Evolutionary conservation across 2,797 vertebrate genomes (phyloP).

Genomic region (Danio aesculapii): DNA sequence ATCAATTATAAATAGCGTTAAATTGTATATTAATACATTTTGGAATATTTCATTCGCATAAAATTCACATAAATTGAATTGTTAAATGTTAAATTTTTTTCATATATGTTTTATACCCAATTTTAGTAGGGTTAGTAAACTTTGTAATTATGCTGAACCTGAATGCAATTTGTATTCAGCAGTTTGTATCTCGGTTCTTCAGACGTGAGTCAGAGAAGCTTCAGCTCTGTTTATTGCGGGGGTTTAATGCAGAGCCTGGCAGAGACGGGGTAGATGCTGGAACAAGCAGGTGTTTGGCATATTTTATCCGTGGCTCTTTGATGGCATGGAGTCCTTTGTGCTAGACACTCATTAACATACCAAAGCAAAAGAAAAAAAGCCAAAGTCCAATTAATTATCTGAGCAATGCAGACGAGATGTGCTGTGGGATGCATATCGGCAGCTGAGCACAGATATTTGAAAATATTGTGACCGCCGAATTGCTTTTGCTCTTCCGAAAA

Average conservation of each 20-base stretch:
- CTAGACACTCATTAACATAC: conserved; percentile 46
- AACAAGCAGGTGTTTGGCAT: conserved; percentile 55
- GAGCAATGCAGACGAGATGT: conserved; percentile 7
- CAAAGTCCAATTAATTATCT: conserved; percentile 35
- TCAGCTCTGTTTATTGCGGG: neutral
- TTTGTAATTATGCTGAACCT: neutral
- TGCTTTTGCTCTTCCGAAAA: neutral
- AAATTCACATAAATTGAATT: too few species aligned
- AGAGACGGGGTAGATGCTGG: conserved; percentile 24
- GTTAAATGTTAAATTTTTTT: too few species aligned
- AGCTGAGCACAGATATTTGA: conserved; percentile 27
- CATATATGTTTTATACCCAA: too few species aligned
- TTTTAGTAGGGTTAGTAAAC: neutral
- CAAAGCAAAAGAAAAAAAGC: conserved; percentile 45
- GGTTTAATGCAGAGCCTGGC: conserved; percentile 40
- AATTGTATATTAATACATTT: too few species aligned
- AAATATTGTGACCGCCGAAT: conserved; percentile 6
- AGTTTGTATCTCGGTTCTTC: neutral
- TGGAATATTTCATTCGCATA: too few species aligned
- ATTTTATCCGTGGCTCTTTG: conserved; percentile 51
- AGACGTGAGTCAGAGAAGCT: neutral
- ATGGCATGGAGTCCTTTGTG: conserved; percentile 48
- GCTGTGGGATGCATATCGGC: conserved; percentile 14
- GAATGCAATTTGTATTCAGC: neutral
- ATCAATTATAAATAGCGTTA: too few species aligned